These are phyloP conservation scores for Drosophila repletoides DNA, from an alignment of 1,140 invertebrate species.

Conservation along the genomic window DNA sequence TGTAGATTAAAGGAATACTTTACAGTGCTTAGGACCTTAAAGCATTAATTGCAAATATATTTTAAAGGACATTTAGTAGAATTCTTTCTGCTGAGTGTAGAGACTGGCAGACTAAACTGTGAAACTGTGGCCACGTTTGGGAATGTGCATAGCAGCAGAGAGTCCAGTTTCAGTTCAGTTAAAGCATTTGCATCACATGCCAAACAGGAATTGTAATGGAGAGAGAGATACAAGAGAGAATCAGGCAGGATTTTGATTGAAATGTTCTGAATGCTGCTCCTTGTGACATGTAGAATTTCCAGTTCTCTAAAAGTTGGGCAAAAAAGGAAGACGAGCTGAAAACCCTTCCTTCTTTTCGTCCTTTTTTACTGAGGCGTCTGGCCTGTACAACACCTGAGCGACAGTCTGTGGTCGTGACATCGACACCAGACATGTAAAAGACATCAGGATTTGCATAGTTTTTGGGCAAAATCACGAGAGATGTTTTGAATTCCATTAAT, in stretches of 20 bases:
- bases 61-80: too few species aligned
- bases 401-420: constrained; percentile 37
- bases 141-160: constrained; percentile 13
- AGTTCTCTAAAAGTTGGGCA: constrained; percentile 26
- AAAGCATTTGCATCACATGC: constrained; percentile 48
- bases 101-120: too few species aligned
- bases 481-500: too few species aligned
- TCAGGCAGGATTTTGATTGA: constrained; percentile 58
- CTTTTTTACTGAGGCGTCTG: constrained; percentile 6
- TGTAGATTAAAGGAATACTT: too few species aligned
- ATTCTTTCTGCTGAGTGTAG: too few species aligned
- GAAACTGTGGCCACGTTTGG: constrained; percentile 1
- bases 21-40: too few species aligned
- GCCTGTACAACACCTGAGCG: constrained; percentile 37
- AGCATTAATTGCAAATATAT: too few species aligned
- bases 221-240: neutral
- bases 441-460: too few species aligned
- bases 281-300: constrained; percentile 38
- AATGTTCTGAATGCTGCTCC: constrained; percentile 43
- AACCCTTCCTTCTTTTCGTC: neutral
- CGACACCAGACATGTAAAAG: constrained; percentile 29
- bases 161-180: neutral
- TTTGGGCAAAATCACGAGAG: too few species aligned
- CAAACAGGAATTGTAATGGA: constrained; percentile 3
- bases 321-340: neutral